phyloP scores from a whole-genome alignment of 2,888 invertebrate genomes.

The Drosophila paramelanica region DNA sequence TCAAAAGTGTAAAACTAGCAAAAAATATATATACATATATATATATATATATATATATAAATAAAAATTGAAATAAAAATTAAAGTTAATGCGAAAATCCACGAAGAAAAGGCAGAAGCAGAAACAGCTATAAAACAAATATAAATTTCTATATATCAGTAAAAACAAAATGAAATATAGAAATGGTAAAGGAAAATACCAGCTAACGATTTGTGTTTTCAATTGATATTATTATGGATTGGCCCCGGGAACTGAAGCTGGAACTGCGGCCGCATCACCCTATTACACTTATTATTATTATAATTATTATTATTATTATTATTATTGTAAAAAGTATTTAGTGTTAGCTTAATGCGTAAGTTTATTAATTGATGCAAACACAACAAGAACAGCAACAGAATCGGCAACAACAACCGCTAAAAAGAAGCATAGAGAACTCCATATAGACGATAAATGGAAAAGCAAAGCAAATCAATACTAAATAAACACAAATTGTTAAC shows the following conservation, averaged over 20 bases:
- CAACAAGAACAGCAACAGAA: slow-evolving; percentile 35
- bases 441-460: slow-evolving; percentile 33
- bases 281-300: slow-evolving; percentile 52
- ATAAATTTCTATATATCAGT: slow-evolving; percentile 54
- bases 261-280: slow-evolving; percentile 45
- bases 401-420: slow-evolving; percentile 43
- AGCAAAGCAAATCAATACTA: slow-evolving; percentile 61
- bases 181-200: slow-evolving; percentile 20
- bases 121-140: slow-evolving; percentile 60
- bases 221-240: slow-evolving; percentile 65
- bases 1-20: slow-evolving; percentile 66
- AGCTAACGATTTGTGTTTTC: slow-evolving; percentile 67
- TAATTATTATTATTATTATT: slow-evolving; percentile 63
- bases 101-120: slow-evolving; percentile 17
- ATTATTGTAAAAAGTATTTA: slow-evolving; percentile 82
- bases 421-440: slow-evolving; percentile 18
- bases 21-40: slow-evolving; percentile 28
- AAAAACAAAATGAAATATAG: slow-evolving; percentile 38
- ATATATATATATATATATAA: slow-evolving; percentile 14
- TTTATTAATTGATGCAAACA: slow-evolving; percentile 63
- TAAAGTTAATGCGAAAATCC: slow-evolving; percentile 15
- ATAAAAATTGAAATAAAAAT: slow-evolving; percentile 15
- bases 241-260: slow-evolving; percentile 41
- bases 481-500: slow-evolving; percentile 71
- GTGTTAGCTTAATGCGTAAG: slow-evolving; percentile 83